Conservation (phyloP, 35 echinoderm and acorn worm species). For the Nesometra sesokonis region DNA sequence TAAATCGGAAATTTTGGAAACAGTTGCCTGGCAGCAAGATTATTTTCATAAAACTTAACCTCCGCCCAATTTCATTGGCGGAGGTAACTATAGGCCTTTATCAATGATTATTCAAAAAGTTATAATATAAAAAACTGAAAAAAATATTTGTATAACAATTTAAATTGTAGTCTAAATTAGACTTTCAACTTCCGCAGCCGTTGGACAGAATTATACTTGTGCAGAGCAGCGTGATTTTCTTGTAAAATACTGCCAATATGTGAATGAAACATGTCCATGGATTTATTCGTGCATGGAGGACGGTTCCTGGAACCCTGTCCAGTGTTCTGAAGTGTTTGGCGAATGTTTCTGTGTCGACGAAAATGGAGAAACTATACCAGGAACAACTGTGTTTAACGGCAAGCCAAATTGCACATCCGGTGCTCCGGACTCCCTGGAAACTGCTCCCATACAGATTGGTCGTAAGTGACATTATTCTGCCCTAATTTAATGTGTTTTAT, state of each 20-base stretch:
- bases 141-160: too few relatives aligned
- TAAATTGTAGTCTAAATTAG: too few relatives aligned
- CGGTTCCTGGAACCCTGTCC: background rate
- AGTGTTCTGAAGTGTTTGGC: background rate
- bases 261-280: background rate
- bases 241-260: background rate
- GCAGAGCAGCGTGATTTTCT: background rate
- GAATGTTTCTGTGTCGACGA: background rate
- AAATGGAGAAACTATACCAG: background rate
- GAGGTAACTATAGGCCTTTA: too few relatives aligned
- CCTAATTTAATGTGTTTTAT: too few relatives aligned
- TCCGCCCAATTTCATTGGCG: too few relatives aligned
- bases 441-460: background rate
- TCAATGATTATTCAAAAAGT: too few relatives aligned
- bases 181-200: background rate
- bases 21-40: too few relatives aligned
- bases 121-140: too few relatives aligned
- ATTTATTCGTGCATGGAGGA: background rate
- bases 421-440: background rate
- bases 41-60: too few relatives aligned
- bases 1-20: too few relatives aligned
- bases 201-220: background rate
- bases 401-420: background rate
- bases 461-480: background rate
- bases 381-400: background rate